Conservation (phyloP, 64 coral and sea anemone genomes). For the Catalaphyllia jardinei region DNA sequence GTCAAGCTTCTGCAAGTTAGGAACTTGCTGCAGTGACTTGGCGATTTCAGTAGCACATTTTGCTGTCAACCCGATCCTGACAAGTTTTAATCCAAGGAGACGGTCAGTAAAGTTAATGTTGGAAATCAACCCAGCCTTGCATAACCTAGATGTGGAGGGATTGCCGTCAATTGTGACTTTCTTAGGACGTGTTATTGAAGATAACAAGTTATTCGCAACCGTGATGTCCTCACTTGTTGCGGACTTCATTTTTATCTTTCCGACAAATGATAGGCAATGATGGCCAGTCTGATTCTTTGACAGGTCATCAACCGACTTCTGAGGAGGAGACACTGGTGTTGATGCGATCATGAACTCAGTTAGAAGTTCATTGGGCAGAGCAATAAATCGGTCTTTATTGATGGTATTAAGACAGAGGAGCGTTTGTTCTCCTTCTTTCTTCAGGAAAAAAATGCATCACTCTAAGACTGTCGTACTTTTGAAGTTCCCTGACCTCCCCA, state of each 20-base stretch:
- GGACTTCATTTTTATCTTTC: not conserved
- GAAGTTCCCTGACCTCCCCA: no score
- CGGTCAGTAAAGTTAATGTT: not conserved
- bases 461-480: no score
- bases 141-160: not conserved
- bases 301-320: not conserved
- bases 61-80: not conserved
- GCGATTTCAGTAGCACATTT: not conserved
- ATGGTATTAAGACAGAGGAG: no score
- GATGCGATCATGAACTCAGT: no score
- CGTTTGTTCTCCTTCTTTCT: no score
- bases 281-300: not conserved
- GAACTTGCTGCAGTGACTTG: not conserved
- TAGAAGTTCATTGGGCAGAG: no score
- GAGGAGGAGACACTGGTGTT: not conserved
- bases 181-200: not conserved
- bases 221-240: not conserved
- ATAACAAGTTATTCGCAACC: not conserved
- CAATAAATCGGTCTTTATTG: no score
- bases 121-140: not conserved
- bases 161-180: not conserved
- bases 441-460: no score
- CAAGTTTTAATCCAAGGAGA: not conserved
- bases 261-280: not conserved
- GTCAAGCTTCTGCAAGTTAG: not conserved